Percentiles rank a stretch among this genome's conserved stretches.
Evolutionary conservation across 2,888 invertebrate species (phyloP).

Genomic region (Agriopis aurantiaria): DNA sequence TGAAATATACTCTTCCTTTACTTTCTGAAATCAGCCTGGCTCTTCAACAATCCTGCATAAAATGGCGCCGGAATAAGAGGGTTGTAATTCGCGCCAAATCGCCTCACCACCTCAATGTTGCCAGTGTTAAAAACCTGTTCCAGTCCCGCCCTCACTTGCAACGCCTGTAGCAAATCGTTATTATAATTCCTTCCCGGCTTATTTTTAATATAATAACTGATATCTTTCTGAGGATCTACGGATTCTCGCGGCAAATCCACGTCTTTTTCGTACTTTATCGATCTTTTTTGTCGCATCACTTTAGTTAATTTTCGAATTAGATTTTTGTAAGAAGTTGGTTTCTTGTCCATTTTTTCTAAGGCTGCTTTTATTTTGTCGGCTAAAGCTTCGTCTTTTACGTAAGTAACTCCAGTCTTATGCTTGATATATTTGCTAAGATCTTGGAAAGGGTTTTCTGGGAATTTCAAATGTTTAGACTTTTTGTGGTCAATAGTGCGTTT

Average conservation of each 20-base stretch:
- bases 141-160: slow-evolving; percentile 55
- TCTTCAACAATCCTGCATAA: slow-evolving; percentile 42
- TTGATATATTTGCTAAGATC: slow-evolving; percentile 50
- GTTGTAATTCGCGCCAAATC: slow-evolving; percentile 70
- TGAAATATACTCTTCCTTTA: neutral
- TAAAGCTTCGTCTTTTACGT: slow-evolving; percentile 46
- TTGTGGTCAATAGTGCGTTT: slow-evolving; percentile 53
- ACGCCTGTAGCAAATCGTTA: slow-evolving; percentile 56
- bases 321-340: slow-evolving; percentile 22
- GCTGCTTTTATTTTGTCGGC: slow-evolving; percentile 50
- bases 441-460: slow-evolving; percentile 54
- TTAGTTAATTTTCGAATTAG: slow-evolving; percentile 13
- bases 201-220: slow-evolving; percentile 70
- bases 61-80: slow-evolving; percentile 57
- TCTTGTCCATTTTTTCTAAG: slow-evolving; percentile 45
- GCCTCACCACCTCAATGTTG: slow-evolving; percentile 61
- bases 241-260: slow-evolving; percentile 56
- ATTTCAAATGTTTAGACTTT: slow-evolving; percentile 39
- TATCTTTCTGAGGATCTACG: slow-evolving; percentile 60
- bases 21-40: slow-evolving; percentile 49
- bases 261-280: slow-evolving; percentile 48
- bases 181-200: slow-evolving; percentile 57
- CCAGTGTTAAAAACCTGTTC: slow-evolving; percentile 61
- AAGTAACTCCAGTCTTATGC: slow-evolving; percentile 48
- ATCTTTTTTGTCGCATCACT: slow-evolving; percentile 44